Evolutionary conservation across 2,113 vertebrate species (phyloP).

Genomic region (Thunnus thynnus): DNA sequence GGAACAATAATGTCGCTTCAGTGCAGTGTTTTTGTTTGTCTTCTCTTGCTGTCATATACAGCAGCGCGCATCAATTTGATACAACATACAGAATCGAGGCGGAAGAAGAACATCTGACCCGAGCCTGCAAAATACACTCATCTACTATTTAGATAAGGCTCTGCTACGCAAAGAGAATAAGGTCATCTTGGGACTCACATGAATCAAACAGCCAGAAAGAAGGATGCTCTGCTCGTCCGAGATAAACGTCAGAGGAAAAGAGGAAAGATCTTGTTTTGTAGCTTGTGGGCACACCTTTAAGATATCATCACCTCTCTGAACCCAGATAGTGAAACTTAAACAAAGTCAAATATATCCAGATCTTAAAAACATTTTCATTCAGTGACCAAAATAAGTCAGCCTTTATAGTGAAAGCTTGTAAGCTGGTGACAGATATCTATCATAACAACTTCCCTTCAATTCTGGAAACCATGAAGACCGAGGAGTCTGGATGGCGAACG

Average conservation of each 20-base stretch:
- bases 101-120: constrained; percentile 53
- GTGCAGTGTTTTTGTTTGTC: constrained; percentile 39
- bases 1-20: constrained; percentile 17
- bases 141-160: constrained; percentile 39
- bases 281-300: constrained; percentile 5
- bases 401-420: constrained; percentile 5
- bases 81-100: constrained; percentile 4
- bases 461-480: constrained; percentile 22
- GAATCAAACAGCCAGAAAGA: constrained; percentile 48
- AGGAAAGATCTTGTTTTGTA: constrained; percentile 26
- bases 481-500: background rate
- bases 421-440: constrained; percentile 9
- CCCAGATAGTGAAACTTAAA: constrained; percentile 6
- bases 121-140: constrained; percentile 39
- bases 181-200: constrained; percentile 43
- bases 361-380: constrained; percentile 16
- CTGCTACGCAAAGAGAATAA: constrained; percentile 31
- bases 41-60: constrained; percentile 23
- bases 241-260: constrained; percentile 51
- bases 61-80: constrained; percentile 17
- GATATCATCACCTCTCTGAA: constrained; percentile 24
- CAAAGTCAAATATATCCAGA: background rate
- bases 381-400: constrained; percentile 3
- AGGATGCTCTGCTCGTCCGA: constrained; percentile 40
- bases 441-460: constrained; percentile 2